Conservation (phyloP, 2,797 vertebrate species). For the Manis javanica region DNA sequence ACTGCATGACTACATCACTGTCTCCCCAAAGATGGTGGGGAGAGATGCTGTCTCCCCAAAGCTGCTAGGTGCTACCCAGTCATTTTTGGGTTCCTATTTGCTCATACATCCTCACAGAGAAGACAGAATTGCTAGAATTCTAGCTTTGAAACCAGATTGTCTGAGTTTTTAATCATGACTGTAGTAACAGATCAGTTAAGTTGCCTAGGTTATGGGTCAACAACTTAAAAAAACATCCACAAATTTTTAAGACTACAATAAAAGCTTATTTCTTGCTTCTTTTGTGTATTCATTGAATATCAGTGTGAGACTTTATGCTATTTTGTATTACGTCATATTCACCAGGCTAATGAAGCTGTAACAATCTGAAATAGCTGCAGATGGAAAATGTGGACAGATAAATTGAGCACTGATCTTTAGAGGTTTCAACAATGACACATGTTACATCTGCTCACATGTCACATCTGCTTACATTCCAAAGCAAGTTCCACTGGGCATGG, state of each 20-base stretch:
- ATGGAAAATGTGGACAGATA: neutral
- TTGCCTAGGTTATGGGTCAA: neutral
- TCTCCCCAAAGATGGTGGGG: too few species aligned
- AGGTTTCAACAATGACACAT: neutral
- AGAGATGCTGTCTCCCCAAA: too few species aligned
- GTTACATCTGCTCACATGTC: neutral
- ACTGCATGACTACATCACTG: neutral
- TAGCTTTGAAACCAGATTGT: neutral
- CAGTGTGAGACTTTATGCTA: neutral
- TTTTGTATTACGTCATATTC: neutral
- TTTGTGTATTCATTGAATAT: neutral
- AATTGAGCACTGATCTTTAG: neutral
- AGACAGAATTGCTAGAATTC: neutral
- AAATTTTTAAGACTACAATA: neutral
- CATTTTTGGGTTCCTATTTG: neutral
- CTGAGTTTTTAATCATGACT: neutral
- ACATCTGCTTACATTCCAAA: neutral
- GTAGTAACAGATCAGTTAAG: neutral
- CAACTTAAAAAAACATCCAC: neutral
- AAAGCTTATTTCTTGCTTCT: neutral
- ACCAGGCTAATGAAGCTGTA: rapidly evolving
- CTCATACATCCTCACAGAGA: neutral
- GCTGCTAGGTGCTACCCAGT: neutral
- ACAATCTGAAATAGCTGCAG: neutral
- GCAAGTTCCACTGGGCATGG: neutral